Conservation (phyloP, 2,113 vertebrate species). For the Athene noctua region DNA sequence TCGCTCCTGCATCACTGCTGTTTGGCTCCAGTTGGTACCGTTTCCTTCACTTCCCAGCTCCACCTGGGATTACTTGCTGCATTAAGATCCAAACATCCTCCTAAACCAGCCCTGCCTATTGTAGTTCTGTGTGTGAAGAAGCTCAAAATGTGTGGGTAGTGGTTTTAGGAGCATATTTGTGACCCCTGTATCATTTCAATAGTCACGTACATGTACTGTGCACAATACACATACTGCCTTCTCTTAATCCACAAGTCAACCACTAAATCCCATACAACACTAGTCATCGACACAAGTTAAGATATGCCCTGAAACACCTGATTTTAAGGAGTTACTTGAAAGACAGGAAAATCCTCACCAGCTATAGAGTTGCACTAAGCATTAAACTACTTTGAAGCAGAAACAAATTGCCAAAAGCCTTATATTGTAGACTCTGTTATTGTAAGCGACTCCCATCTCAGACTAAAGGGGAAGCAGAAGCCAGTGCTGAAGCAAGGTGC, state of each 20-base stretch:
- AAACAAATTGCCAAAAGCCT: neutral
- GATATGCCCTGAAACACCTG: neutral
- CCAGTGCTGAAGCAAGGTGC: neutral
- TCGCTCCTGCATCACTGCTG: neutral
- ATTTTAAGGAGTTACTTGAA: neutral
- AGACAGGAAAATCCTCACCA: neutral
- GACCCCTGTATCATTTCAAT: neutral
- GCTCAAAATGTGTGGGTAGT: neutral
- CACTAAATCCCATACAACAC: neutral
- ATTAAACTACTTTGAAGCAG: neutral
- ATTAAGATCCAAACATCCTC: neutral
- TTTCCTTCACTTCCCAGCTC: neutral
- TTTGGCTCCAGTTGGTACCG: neutral
- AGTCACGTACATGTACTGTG: fast-evolving
- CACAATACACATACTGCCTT: neutral
- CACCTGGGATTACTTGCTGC: neutral
- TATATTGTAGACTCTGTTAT: fast-evolving
- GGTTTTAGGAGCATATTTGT: neutral
- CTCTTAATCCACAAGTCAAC: neutral
- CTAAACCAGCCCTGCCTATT: neutral
- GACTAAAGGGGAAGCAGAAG: neutral
- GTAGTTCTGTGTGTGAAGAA: neutral
- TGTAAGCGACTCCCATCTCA: neutral
- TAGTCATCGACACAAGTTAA: neutral
- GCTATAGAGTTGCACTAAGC: neutral